These are phyloP conservation scores for Phoebastria nigripes DNA, from an alignment of 2,797 vertebrate species.

Conservation along the genomic window DNA sequence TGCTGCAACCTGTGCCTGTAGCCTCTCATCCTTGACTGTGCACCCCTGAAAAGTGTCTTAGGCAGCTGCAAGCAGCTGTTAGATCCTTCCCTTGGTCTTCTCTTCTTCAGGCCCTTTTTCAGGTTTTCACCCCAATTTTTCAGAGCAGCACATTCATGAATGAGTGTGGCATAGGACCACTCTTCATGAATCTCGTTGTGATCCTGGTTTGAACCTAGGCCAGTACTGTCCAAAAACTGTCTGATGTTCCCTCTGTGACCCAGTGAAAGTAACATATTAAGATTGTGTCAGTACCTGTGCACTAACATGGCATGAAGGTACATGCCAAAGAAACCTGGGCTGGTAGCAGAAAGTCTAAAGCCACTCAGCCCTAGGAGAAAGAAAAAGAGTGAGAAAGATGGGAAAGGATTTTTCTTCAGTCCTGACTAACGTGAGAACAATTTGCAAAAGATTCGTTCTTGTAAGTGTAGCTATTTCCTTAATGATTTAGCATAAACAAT, in stretches of 20 bases:
- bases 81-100: not conserved
- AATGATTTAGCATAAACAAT: not conserved
- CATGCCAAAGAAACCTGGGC: not conserved
- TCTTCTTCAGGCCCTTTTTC: not conserved
- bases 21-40: not conserved
- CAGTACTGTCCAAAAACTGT: not conserved
- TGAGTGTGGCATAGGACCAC: not conserved
- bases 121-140: not conserved
- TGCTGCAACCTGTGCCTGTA: not conserved
- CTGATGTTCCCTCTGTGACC: not conserved
- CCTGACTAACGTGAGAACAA: not conserved
- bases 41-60: not conserved
- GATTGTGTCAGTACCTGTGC: too few relatives aligned
- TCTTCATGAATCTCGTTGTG: not conserved
- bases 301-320: fast-evolving
- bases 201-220: not conserved
- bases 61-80: not conserved
- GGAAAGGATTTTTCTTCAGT: not conserved
- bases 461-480: not conserved
- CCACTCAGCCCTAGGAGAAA: not conserved
- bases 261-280: not conserved
- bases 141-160: not conserved
- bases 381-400: not conserved
- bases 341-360: not conserved
- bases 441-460: not conserved